Evolutionary conservation across 1,140 invertebrate species (phyloP), one percentile per base, ranked within the genome.

Genomic region (Adoxophyes honmai): DNA sequence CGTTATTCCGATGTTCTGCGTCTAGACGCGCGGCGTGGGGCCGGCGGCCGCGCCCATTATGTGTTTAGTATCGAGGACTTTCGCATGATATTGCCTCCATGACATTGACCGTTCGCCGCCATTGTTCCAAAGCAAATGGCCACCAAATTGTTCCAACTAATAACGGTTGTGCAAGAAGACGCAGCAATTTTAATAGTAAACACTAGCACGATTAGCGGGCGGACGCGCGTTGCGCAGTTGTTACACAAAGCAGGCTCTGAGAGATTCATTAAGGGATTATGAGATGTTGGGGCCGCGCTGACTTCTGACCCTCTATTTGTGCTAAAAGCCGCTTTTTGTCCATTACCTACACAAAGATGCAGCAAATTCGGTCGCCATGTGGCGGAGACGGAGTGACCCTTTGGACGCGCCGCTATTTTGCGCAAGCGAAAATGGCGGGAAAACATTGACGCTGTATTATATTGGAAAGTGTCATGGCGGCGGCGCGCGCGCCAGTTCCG

Each of bases 381-480:
- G 21, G n/a, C n/a, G n/a, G n/a, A n/a, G n/a, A n/a, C 21, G 2
- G 6, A 28, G 21, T 28, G n/a, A 28, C 21, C 21, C 21, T 28
- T 28, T 28, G 21, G 21, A 28, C 21, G 21, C 6, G 21, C 21
- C 21, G 21, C 21, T 6, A 6, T 28, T 28, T 28, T 28, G 21
- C 21, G 21, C 21, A 28, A 34, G 57, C 60, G 66, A 70, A 73
- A 73, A 71, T 70, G 52, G 52, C 63, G 64, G 64, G 63, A 71
- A 76, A 63, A 64, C 57, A 21, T 28, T 39, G 55, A 33, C 55
- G 44, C 62, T 59, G 57, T 60, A 54, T 59, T 52, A 53, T 62
- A 69, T 68, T 75, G 59, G 74, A 80, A 78, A 78, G 70, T 66
- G 68, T 59, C 64, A 68, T 64, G 61, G 61, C 63, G 63, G 35